phyloP scores from a whole-genome alignment of 2,888 invertebrate genomes.

The Atherix ibis region DNA sequence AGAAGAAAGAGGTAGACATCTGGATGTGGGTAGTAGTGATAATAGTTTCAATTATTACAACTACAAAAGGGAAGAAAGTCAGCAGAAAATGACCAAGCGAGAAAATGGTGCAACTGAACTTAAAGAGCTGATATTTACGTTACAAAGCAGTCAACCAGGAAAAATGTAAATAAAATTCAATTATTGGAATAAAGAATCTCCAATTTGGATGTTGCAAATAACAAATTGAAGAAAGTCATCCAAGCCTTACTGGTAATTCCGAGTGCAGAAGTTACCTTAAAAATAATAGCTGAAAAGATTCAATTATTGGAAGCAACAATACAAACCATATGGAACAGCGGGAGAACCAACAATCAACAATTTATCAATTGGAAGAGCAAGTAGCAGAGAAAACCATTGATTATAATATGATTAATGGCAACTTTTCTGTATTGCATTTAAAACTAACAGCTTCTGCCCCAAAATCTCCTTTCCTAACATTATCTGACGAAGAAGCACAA shows the following conservation, averaged over 20 bases:
- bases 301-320: conserved; percentile 34
- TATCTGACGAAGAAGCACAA: conserved; percentile 19
- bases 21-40: conserved; percentile 35
- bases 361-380: conserved; percentile 34
- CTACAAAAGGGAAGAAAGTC: conserved; percentile 40
- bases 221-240: conserved; percentile 38
- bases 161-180: conserved; percentile 37
- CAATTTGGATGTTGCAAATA: conserved; percentile 37
- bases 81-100: conserved; percentile 36
- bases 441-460: conserved; percentile 22
- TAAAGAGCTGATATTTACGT: conserved; percentile 30
- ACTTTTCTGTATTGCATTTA: conserved; percentile 28
- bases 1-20: conserved; percentile 11
- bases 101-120: conserved; percentile 36
- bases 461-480: conserved; percentile 23
- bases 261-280: conserved; percentile 6
- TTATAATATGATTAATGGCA: conserved; percentile 34
- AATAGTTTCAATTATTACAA: conserved; percentile 36
- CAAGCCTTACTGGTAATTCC: conserved; percentile 17
- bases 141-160: conserved; percentile 29
- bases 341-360: conserved; percentile 11
- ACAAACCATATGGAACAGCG: conserved; percentile 34
- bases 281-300: conserved; percentile 15
- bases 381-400: conserved; percentile 40
- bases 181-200: conserved; percentile 37